Conservation (phyloP, 2,113 vertebrate species). For the Semicossyphus pulcher region DNA sequence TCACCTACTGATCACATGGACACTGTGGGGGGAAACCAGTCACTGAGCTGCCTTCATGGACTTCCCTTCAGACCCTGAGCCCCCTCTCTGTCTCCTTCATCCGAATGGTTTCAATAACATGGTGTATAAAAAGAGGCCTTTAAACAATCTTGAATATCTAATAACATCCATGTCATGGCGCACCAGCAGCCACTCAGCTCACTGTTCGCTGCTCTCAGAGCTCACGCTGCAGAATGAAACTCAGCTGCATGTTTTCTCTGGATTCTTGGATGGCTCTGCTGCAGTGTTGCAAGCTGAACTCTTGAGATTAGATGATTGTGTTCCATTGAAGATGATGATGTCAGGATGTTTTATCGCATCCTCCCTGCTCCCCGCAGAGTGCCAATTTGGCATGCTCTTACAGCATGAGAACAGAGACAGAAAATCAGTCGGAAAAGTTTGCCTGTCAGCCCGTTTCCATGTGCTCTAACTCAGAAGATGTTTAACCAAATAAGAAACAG, state of each 20-base stretch:
- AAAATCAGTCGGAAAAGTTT: constrained; percentile 9
- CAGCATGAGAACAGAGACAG: constrained; percentile 10
- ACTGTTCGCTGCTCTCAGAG: neutral
- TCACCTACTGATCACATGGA: constrained; percentile 18
- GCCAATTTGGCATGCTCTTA: constrained; percentile 32
- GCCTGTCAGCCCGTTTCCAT: constrained; percentile 2
- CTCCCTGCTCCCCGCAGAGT: constrained; percentile 6
- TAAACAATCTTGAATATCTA: constrained; percentile 35
- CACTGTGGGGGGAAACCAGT: neutral
- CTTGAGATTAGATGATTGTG: constrained; percentile 20
- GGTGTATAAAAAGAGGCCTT: constrained; percentile 6
- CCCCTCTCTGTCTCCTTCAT: neutral
- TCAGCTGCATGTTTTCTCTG: constrained; percentile 13
- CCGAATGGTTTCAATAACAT: constrained; percentile 59
- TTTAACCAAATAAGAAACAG: constrained; percentile 32
- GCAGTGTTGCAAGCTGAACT: constrained; percentile 15
- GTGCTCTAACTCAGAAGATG: neutral
- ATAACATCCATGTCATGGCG: constrained; percentile 44
- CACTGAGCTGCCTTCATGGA: neutral
- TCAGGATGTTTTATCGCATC: constrained; percentile 30
- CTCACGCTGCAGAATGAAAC: neutral
- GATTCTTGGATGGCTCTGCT: constrained; percentile 15
- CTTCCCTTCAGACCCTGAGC: neutral
- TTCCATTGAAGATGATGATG: constrained; percentile 38
- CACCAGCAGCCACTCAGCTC: constrained; percentile 7